phyloP scores from a whole-genome alignment of 2,888 invertebrate species.

The Bembecia ichneumoniformis region DNA sequence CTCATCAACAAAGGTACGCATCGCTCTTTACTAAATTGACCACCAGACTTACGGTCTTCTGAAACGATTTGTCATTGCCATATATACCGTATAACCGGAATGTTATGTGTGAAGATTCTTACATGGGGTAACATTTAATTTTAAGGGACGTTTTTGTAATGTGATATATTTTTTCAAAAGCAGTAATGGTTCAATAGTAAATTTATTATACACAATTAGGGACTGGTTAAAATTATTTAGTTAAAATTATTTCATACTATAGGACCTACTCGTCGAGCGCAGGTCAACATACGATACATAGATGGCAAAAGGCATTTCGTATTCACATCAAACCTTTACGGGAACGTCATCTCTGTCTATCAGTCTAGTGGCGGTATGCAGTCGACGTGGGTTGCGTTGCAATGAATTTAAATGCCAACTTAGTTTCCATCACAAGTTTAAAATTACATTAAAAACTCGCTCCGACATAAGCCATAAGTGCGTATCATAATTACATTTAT shows the following conservation, averaged over 20 bases:
- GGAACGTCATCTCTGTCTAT: background rate
- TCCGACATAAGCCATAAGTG: no score
- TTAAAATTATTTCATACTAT: no score
- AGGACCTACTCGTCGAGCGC: background rate
- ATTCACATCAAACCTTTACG: constrained; percentile 4
- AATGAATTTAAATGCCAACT: constrained; percentile 3
- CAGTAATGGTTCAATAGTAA: background rate
- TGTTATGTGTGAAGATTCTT: no score
- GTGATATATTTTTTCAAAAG: background rate
- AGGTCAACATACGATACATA: background rate
- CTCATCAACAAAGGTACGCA: constrained; percentile 33
- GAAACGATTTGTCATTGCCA: no score
- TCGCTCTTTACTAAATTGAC: no score
- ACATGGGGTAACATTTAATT: no score
- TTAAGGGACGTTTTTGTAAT: no score
- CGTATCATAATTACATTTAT: no score
- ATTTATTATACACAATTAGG: no score
- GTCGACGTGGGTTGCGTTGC: constrained; percentile 5
- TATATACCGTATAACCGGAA: no score
- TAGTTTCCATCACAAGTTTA: background rate
- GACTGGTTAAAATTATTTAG: no score
- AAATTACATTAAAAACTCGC: background rate
- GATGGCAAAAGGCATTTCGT: constrained; percentile 1
- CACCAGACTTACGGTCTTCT: no score
- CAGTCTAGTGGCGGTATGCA: constrained; percentile 5